Conservation (phyloP, 2,113 vertebrate genomes). For the Antechinus flavipes region DNA sequence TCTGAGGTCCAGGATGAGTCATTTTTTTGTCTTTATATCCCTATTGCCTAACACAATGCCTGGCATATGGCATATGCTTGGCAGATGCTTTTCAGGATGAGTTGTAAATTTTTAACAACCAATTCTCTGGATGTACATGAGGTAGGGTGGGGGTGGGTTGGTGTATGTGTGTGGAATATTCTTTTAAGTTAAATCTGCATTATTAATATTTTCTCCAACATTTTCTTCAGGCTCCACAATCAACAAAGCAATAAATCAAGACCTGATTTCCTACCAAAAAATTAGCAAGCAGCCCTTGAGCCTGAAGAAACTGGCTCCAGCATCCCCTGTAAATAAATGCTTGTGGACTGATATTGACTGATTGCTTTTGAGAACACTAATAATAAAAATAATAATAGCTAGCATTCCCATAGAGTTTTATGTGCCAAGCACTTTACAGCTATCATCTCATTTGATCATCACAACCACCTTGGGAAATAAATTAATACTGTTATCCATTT, state of each 20-base stretch:
- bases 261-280: not conserved
- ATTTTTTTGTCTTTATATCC: not conserved
- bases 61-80: not conserved
- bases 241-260: not conserved
- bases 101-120: not conserved
- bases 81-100: not conserved
- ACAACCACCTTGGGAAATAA: not conserved
- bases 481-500: not conserved
- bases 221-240: not conserved
- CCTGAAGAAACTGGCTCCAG: not conserved
- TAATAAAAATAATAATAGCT: not conserved
- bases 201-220: not conserved
- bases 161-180: not conserved
- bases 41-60: too few relatives aligned
- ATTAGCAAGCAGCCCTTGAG: not conserved
- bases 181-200: not conserved
- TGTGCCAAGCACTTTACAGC: not conserved
- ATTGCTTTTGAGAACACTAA: not conserved
- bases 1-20: not conserved
- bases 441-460: not conserved
- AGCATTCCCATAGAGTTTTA: not conserved
- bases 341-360: not conserved
- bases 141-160: too few relatives aligned
- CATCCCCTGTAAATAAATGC: not conserved
- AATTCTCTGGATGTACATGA: not conserved